These are phyloP conservation scores for Alviniconcha marisindica DNA, from an alignment of 1,140 invertebrate species.

Conservation along the genomic window DNA sequence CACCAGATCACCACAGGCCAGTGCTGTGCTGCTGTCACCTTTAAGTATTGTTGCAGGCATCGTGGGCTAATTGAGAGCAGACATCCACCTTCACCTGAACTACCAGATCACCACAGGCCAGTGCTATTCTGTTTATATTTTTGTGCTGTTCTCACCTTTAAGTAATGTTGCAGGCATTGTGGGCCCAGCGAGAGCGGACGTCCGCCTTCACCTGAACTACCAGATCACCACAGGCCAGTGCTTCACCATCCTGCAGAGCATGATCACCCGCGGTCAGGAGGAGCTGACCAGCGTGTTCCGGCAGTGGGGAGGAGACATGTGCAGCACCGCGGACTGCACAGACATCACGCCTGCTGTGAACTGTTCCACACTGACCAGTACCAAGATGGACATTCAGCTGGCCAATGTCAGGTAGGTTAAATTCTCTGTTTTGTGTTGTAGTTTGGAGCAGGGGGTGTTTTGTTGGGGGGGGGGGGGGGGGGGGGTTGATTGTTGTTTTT, in stretches of 20 bases:
- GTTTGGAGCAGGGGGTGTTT: not conserved
- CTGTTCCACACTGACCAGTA: not conserved
- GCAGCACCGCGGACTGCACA: not conserved
- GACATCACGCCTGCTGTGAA: slow-evolving; percentile 14
- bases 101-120: slow-evolving; percentile 5
- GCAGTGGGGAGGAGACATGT: slow-evolving; percentile 23
- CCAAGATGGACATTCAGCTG: not conserved
- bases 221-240: slow-evolving; percentile 1
- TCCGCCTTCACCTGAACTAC: slow-evolving; percentile 5
- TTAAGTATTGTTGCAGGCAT: too few species aligned
- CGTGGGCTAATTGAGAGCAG: slow-evolving; percentile 20
- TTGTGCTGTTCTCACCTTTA: too few species aligned
- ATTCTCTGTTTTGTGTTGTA: not conserved
- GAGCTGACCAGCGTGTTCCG: not conserved
- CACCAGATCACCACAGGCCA: slow-evolving; percentile 1
- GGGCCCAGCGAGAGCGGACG: slow-evolving; percentile 27
- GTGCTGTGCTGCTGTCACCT: too few species aligned
- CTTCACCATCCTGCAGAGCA: not conserved
- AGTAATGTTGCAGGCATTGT: slow-evolving; percentile 36
- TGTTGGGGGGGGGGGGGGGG: too few species aligned
- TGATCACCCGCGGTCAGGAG: not conserved
- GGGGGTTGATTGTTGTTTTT: too few species aligned
- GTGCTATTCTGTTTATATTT: too few species aligned
- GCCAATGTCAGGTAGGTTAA: slow-evolving; percentile 16
- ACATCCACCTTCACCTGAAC: not conserved